Evolutionary conservation across 2,888 invertebrate genomes (phyloP), one percentile per base, ranked within the genome.

Genomic region (Polia nebulosa): DNA sequence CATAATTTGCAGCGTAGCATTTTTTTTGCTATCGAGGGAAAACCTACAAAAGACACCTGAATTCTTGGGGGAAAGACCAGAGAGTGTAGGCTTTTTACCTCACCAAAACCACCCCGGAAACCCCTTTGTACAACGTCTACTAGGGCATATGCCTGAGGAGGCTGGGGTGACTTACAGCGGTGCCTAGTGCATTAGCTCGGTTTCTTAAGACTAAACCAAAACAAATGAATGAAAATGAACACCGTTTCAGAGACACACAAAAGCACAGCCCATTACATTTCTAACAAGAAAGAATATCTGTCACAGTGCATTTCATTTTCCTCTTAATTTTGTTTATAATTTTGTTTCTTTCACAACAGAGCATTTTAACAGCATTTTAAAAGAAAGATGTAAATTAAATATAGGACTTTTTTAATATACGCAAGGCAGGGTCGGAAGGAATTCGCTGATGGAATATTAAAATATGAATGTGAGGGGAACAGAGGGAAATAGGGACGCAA

Each of bases 381-480:
- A 55, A 52, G n/a, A 39, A 78, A 66, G 1, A 72, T 78, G 72
- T 64, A 59, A 74, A 75, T 60, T 60, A 65, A 65, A 74, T 39
- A 44, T 32, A 52, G 17, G 41, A 73, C 59, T 60, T 74, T 74
- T 78, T 78, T 75, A 78, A 75, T 75, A 75, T 78, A 74, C 67
- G 79, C 45, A 51, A 41, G 20, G 34, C 44, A 36, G 61, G 53
- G 60, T 57, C 57, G 69, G 73, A 64, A 68, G 63, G 72, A 75
- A 78, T 81, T 67, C 63, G 64, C 47, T 76, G 71, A 73, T 56
- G 59, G 78, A 75, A 78, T 78, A 73, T 78, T 74, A 59, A 78
- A 78, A 74, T 78, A 60, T 60, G 45, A 78, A 73, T 65, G 59
- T 44, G 6, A 65, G 56, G 29, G 36, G 25, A 11, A 3, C n/a